A percentile compares a stretch with the other conserved stretches of the same genome.
Evolutionary conservation across 2,888 invertebrate species (phyloP).

Genomic region (Corbicula japonica): DNA sequence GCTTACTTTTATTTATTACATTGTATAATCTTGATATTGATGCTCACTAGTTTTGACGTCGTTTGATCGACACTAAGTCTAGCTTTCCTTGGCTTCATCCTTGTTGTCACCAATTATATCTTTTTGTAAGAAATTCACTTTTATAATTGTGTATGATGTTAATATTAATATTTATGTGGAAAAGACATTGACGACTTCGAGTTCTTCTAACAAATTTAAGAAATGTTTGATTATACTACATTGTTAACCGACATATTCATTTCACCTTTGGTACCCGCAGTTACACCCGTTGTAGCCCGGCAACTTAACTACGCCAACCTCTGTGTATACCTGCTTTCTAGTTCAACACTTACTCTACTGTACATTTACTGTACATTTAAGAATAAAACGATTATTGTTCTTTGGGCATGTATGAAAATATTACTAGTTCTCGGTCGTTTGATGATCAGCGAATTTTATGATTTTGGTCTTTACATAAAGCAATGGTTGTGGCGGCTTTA

Average conservation of each 20-base stretch:
- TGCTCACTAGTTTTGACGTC: too few species aligned
- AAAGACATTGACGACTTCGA: background rate
- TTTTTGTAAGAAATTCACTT: too few species aligned
- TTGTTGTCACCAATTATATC: too few species aligned
- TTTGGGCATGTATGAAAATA: background rate
- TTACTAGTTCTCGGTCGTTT: background rate
- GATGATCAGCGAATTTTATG: too few species aligned
- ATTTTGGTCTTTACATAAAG: too few species aligned
- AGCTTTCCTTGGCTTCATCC: too few species aligned
- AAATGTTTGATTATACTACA: background rate
- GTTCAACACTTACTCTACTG: background rate
- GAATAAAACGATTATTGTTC: background rate
- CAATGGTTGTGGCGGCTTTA: background rate
- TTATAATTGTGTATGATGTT: too few species aligned
- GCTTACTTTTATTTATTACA: too few species aligned
- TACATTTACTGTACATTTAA: background rate
- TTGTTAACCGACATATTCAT: background rate
- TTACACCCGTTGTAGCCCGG: too few species aligned
- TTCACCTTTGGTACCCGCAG: background rate
- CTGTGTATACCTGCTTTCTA: background rate
- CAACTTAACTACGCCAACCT: too few species aligned
- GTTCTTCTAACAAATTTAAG: background rate
- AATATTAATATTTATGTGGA: background rate
- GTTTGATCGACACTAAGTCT: too few species aligned
- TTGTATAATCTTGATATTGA: too few species aligned